phyloP scores from a whole-genome alignment of 2,888 invertebrate species.

The Oeneis ivallda region DNA sequence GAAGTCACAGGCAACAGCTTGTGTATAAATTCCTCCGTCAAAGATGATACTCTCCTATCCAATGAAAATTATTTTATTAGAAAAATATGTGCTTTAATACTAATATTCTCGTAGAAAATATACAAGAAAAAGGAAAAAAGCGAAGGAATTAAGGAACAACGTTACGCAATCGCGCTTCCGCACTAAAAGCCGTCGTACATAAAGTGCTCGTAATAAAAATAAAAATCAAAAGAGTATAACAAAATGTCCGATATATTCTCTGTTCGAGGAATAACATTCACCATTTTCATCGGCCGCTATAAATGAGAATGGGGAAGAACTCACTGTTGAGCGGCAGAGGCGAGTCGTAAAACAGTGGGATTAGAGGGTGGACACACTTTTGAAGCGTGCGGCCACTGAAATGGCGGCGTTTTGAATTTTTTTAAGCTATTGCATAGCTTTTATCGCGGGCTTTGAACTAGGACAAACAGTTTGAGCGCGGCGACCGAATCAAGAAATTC shows the following conservation, averaged over 20 bases:
- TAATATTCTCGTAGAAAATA: slow-evolving; percentile 1
- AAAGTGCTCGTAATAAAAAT: slow-evolving; percentile 36
- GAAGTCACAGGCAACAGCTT: no score
- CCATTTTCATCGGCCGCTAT: slow-evolving; percentile 48
- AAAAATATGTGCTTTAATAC: background rate
- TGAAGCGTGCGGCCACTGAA: slow-evolving; percentile 45
- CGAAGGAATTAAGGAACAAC: slow-evolving; percentile 18
- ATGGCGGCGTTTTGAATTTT: slow-evolving; percentile 26
- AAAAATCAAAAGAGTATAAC: slow-evolving; percentile 40
- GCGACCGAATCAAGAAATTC: no score
- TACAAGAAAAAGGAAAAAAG: slow-evolving; percentile 3
- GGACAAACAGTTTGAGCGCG: no score
- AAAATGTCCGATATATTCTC: slow-evolving; percentile 38
- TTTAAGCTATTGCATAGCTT: no score
- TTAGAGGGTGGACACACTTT: slow-evolving; percentile 64
- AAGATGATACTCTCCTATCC: no score
- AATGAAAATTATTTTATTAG: no score
- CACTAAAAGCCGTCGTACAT: slow-evolving; percentile 28
- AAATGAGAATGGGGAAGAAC: slow-evolving; percentile 69
- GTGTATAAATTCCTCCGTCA: no score
- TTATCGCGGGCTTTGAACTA: no score
- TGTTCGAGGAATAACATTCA: slow-evolving; percentile 42
- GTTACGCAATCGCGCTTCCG: slow-evolving; percentile 21
- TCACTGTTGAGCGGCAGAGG: slow-evolving; percentile 64
- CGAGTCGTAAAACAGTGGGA: slow-evolving; percentile 72